Evolutionary conservation across 2,797 vertebrate genomes (phyloP).

Genomic region (Muraenolepis orangiensis): DNA sequence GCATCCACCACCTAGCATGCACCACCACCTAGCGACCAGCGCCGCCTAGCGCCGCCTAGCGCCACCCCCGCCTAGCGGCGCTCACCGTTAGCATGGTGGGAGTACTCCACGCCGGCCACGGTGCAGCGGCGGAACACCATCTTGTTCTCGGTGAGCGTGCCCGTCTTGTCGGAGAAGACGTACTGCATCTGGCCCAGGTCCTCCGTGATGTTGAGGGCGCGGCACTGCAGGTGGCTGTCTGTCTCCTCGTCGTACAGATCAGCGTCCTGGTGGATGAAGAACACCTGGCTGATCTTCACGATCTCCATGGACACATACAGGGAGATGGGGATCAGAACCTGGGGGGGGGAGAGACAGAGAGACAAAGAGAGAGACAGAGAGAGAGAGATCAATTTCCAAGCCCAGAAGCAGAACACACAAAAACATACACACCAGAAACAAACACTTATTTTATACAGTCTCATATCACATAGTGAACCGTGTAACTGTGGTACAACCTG

Average conservation of each 20-base stretch:
- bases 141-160: constrained; percentile 97
- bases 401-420: no score
- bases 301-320: constrained; percentile 99
- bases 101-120: constrained; percentile 93
- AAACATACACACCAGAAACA: no score
- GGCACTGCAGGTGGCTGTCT: constrained; percentile 89
- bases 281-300: constrained; percentile 96
- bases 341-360: constrained; percentile 13
- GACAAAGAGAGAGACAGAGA: no score
- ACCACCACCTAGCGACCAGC: no score
- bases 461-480: no score
- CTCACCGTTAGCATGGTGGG: constrained; percentile 94
- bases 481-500: no score
- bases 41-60: neutral
- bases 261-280: constrained; percentile 93
- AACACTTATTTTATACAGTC: no score
- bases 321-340: constrained; percentile 97
- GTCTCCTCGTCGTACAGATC: constrained; percentile 95
- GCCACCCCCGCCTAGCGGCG: neutral
- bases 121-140: constrained; percentile 97
- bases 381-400: no score
- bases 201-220: constrained; percentile 96
- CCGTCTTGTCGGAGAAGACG: constrained; percentile 98
- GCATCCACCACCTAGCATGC: no score
- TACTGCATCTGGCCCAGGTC: constrained; percentile 97